Percentiles rank a stretch among this genome's conserved stretches.
These are phyloP conservation scores for Drosophila mettleri DNA, from an alignment of 2,888 invertebrate genomes.

Conservation along the genomic window DNA sequence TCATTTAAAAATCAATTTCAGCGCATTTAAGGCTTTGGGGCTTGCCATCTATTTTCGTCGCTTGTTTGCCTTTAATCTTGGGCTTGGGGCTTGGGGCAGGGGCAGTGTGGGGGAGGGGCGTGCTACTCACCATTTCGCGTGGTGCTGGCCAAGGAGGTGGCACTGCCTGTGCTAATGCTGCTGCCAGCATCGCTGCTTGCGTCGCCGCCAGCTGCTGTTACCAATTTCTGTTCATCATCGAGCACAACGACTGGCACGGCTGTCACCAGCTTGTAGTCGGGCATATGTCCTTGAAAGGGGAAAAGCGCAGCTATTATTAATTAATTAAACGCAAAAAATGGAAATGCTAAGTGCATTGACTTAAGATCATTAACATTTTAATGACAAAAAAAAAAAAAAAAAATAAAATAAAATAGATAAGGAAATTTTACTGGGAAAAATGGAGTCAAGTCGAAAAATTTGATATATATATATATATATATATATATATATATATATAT, in stretches of 20 bases:
- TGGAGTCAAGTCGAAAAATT: too few relatives aligned
- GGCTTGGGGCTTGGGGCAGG: not conserved
- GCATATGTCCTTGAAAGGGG: conserved; percentile 80
- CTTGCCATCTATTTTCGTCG: conserved; percentile 39
- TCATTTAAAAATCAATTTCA: conserved; percentile 68
- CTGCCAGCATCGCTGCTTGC: conserved; percentile 38
- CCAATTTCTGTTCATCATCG: conserved; percentile 87
- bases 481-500: too few relatives aligned
- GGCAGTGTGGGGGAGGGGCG: not conserved
- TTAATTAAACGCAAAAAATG: not conserved
- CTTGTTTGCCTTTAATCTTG: not conserved
- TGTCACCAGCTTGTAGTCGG: conserved; percentile 90
- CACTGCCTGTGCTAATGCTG: conserved; percentile 41
- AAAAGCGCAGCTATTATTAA: not conserved
- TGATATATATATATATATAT: too few relatives aligned
- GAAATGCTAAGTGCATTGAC: conserved; percentile 14
- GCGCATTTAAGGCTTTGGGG: conserved; percentile 40
- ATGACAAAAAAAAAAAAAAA: conserved; percentile 20
- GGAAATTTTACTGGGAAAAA: too few relatives aligned
- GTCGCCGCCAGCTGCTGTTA: conserved; percentile 35
- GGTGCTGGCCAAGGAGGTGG: conserved; percentile 67
- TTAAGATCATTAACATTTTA: conserved; percentile 1
- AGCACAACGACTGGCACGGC: conserved; percentile 91
- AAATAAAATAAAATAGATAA: conserved; percentile 26
- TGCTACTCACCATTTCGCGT: conserved; percentile 73